phyloP scores from a whole-genome alignment of 1,140 invertebrate species.

The Tetramorium alpestre region DNA sequence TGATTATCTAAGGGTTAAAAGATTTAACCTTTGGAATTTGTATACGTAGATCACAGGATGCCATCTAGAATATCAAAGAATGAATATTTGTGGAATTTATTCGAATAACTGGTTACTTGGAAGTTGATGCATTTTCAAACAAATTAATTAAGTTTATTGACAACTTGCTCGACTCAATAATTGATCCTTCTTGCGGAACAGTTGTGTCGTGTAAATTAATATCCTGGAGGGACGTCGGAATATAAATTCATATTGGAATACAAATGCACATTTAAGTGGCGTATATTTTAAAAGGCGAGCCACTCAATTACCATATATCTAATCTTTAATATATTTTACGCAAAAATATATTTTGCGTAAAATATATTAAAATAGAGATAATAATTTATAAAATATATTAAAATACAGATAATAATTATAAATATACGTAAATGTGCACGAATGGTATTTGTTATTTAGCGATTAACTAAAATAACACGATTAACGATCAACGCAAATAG shows the following conservation, averaged over 20 bases:
- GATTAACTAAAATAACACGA: neutral
- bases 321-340: neutral
- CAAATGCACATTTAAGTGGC: neutral
- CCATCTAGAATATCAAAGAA: conserved; percentile 2
- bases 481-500: neutral
- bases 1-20: neutral
- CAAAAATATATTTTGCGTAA: neutral
- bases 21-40: conserved; percentile 19
- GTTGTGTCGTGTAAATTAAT: neutral
- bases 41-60: neutral
- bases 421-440: neutral
- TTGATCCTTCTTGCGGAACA: neutral
- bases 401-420: neutral
- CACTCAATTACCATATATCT: neutral
- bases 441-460: neutral
- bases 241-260: neutral
- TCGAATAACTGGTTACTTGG: neutral
- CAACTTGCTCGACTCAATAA: neutral
- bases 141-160: conserved; percentile 29
- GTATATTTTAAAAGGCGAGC: neutral
- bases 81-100: conserved; percentile 3
- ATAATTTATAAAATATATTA: neutral
- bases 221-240: too few species aligned
- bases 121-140: neutral
- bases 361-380: neutral